Evolutionary conservation across 2,797 vertebrate species (phyloP).

Genomic region (Gallinago solitaria): DNA sequence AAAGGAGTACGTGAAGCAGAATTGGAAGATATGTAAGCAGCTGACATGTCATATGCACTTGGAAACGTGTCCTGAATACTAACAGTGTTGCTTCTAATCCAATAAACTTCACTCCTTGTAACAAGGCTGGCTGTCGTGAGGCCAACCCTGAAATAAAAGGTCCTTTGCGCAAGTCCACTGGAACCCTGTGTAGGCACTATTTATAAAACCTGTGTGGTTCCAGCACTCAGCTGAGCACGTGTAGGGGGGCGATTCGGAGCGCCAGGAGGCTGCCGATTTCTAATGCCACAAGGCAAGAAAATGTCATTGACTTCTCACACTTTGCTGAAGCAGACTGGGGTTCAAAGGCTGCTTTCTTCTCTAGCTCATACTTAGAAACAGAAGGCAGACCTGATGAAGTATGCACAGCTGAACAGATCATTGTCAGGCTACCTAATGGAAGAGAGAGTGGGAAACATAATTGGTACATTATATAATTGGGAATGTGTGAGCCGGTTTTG

Average conservation of each 20-base stretch:
- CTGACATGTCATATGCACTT: slow-evolving; percentile 60
- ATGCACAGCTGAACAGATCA: not conserved
- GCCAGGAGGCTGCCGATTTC: not conserved
- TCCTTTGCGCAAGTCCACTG: not conserved
- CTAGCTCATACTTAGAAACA: not conserved
- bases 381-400: not conserved
- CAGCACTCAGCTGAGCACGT: not conserved
- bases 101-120: slow-evolving; percentile 22
- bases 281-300: not conserved
- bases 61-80: slow-evolving; percentile 49
- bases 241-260: not conserved
- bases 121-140: not conserved
- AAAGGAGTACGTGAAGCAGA: slow-evolving; percentile 48
- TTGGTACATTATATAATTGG: not conserved
- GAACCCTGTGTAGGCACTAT: not conserved
- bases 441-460: not conserved
- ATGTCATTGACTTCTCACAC: not conserved
- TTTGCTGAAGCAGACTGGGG: not conserved
- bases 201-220: not conserved
- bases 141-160: not conserved
- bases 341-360: not conserved
- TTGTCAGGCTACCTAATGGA: not conserved
- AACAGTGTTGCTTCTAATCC: slow-evolving; percentile 27
- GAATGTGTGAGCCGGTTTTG: not conserved
- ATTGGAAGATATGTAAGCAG: slow-evolving; percentile 54